Conservation (phyloP, 2,888 invertebrate genomes). For the Eupithecia abbreviata region DNA sequence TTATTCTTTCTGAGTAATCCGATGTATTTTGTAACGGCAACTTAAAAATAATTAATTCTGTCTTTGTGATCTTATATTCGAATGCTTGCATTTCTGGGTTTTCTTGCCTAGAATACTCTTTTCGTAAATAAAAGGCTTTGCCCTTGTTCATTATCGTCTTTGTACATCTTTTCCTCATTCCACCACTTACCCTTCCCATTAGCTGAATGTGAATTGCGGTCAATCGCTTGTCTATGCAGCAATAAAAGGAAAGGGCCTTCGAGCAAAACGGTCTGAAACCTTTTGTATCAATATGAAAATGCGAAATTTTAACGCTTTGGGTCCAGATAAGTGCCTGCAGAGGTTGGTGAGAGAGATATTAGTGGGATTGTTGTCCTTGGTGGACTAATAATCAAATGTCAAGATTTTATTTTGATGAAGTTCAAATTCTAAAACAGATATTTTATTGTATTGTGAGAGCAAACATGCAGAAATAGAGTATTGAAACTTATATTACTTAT, state of each 20-base stretch:
- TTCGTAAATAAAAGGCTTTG: not conserved
- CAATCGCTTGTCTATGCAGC: constrained; percentile 30
- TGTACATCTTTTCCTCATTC: constrained; percentile 10
- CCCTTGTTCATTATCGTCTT: not conserved
- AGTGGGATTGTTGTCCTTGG: not conserved
- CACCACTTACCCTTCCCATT: constrained; percentile 26
- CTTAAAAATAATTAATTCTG: not conserved
- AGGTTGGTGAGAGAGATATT: not conserved
- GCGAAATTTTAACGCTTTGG: constrained; percentile 18
- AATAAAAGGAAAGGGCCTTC: constrained; percentile 26
- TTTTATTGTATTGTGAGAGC: not conserved
- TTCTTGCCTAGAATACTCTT: not conserved
- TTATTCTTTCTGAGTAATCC: not conserved
- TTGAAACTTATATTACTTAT: not conserved
- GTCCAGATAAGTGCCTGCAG: not conserved
- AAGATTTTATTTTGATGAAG: not conserved
- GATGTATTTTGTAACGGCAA: not conserved
- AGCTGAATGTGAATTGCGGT: constrained; percentile 29
- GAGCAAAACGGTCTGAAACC: constrained; percentile 17
- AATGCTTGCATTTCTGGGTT: not conserved
- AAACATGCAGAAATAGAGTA: not conserved
- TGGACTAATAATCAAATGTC: not conserved
- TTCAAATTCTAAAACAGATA: not conserved
- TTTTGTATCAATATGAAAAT: constrained; percentile 23
- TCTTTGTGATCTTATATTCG: not conserved